These are phyloP conservation scores for Drosophila simulans DNA, from an alignment of 1,140 invertebrate species.

Conservation along the genomic window DNA sequence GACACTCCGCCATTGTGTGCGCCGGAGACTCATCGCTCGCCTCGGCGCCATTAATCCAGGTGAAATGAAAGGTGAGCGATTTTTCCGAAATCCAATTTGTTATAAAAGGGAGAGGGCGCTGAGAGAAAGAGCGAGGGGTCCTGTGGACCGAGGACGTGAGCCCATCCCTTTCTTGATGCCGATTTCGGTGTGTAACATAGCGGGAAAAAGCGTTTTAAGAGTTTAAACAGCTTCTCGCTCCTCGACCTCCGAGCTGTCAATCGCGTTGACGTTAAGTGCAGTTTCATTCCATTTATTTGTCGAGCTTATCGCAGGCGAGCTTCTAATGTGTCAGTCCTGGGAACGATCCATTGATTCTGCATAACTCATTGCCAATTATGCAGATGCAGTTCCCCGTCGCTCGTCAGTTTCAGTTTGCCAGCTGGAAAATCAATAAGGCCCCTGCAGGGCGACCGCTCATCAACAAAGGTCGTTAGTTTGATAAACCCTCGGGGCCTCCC, in stretches of 20 bases:
- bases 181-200: constrained; percentile 41
- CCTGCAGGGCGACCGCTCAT: constrained; percentile 33
- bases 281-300: constrained; percentile 78
- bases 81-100: constrained; percentile 81
- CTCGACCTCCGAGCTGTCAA: constrained; percentile 57
- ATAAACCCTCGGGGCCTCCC: constrained; percentile 49
- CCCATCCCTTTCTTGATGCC: constrained; percentile 14
- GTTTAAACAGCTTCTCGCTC: constrained; percentile 32
- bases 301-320: constrained; percentile 61
- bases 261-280: constrained; percentile 77
- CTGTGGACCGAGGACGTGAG: constrained; percentile 8
- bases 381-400: constrained; percentile 43
- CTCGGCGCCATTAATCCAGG: constrained; percentile 75
- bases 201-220: constrained; percentile 53
- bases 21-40: constrained; percentile 42
- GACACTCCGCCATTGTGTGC: constrained; percentile 54
- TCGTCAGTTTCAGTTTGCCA: constrained; percentile 9
- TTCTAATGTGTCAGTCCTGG: constrained; percentile 58
- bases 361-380: constrained; percentile 70
- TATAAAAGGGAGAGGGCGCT: constrained; percentile 43
- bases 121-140: constrained; percentile 22
- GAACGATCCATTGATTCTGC: constrained; percentile 58
- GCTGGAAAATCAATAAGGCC: constrained; percentile 63
- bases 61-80: constrained; percentile 81
- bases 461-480: constrained; percentile 67